Base-by-base conservation (phyloP, 2,888 invertebrate species). In the Cabera pusaria region DNA sequence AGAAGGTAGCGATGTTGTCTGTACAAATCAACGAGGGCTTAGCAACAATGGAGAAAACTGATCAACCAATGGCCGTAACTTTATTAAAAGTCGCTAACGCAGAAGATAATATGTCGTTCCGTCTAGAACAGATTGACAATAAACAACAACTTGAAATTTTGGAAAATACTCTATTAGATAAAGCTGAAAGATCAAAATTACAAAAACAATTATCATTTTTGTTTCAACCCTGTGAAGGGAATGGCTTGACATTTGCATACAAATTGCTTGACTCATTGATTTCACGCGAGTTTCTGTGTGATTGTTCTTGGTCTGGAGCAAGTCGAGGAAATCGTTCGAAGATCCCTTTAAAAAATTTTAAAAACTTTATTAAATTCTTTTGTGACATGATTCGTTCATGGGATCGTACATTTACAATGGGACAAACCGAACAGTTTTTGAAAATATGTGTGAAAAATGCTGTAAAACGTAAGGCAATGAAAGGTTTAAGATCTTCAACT, bases 181-280 rank as follows among this genome's bases (percentile, higher is more conserved):
- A 33, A 37, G 18, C 28, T 25, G 31, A 41, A 31, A 41, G 35
- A 41, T 35, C 31, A 41, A 41, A 41, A 40, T 16, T 35, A 41
- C 35, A 26, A 31, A 25, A 41, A 41, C 37, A 37, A 28, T 10
- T 43, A 6, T 8, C 8, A 9, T 37, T 36, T 37, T 43, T 35
- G 27, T 37, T 31, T 41, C 31, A 41, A 35, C 41, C 36, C 18
- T 42, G 35, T 32, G 28, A 32, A 42, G 42, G 42, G 11, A 36
- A 36, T 35, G 42, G 36, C 32, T 9, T 24, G 10, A 37, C 42
- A 14, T 42, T 27, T 33, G 43, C 43, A 9, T 41, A 35, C 18
- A 41, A 35, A 35, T 26, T 35, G 14, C n/a, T 35, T 9, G 41
- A 41, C 24, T 31, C 33, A 20, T 20, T 41, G 25, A n/a, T 35